These are phyloP conservation scores for Burhinus bistriatus DNA, from an alignment of 2,113 vertebrate genomes.

Conservation along the genomic window DNA sequence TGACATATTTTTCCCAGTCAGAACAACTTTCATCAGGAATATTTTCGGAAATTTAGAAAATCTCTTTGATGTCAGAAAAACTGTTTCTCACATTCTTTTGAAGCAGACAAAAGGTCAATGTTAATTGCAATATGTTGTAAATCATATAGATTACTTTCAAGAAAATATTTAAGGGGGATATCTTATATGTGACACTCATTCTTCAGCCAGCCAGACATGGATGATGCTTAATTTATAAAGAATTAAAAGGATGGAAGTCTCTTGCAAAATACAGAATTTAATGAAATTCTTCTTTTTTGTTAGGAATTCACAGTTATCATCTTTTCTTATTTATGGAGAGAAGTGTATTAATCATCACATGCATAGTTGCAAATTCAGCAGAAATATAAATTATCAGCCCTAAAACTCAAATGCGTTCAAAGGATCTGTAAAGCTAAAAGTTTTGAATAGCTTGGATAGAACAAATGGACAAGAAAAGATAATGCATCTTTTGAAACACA, in stretches of 20 bases:
- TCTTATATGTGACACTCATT: constrained; percentile 40
- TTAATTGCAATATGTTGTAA: constrained; percentile 66
- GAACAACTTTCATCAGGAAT: constrained; percentile 58
- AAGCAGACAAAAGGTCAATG: constrained; percentile 63
- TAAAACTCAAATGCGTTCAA: constrained; percentile 68
- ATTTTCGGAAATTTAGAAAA: constrained; percentile 63
- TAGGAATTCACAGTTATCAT: constrained; percentile 64
- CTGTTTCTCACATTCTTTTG: constrained; percentile 61
- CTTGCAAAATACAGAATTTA: constrained; percentile 50
- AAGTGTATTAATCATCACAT: constrained; percentile 74
- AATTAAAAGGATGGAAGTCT: constrained; percentile 33
- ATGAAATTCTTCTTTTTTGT: constrained; percentile 69
- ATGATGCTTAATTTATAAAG: constrained; percentile 21
- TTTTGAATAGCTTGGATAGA: constrained; percentile 66
- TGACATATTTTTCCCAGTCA: constrained; percentile 49
- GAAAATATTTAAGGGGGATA: constrained; percentile 61
- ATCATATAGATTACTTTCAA: constrained; percentile 61
- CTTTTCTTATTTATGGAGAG: constrained; percentile 67
- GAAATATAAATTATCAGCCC: constrained; percentile 75
- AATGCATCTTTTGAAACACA: constrained; percentile 73
- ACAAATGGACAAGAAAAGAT: constrained; percentile 66
- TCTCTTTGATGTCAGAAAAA: constrained; percentile 60
- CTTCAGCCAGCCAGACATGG: background rate
- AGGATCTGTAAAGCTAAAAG: constrained; percentile 44
- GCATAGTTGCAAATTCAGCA: constrained; percentile 66